Conservation (phyloP, 2,888 invertebrate genomes). For the Heliconius cydno region DNA sequence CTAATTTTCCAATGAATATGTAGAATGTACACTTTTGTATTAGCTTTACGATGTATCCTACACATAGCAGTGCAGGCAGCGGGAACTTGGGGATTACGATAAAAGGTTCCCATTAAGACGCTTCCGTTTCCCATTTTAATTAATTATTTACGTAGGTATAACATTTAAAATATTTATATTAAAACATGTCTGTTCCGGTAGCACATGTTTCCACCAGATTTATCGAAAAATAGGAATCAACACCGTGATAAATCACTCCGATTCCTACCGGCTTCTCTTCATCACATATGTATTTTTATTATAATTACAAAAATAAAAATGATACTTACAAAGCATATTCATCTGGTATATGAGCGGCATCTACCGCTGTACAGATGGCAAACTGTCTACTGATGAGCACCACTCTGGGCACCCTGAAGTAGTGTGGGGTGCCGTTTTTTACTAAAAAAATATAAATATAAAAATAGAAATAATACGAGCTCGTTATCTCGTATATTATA, state of each 20-base stretch:
- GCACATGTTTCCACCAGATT: too few species aligned
- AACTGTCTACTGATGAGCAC: conserved; percentile 70
- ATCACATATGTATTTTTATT: background rate
- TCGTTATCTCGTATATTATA: too few species aligned
- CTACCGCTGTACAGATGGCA: conserved; percentile 65
- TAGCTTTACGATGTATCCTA: too few species aligned
- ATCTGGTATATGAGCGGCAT: conserved; percentile 67
- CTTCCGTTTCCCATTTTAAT: too few species aligned
- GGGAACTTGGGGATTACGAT: too few species aligned
- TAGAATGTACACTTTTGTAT: too few species aligned
- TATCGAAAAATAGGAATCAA: background rate
- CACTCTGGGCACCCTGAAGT: conserved; percentile 72
- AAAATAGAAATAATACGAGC: background rate
- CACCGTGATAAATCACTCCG: background rate
- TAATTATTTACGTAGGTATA: too few species aligned
- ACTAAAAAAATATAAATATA: conserved; percentile 54
- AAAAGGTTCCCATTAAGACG: too few species aligned
- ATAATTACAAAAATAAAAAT: background rate
- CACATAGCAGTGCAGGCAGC: too few species aligned
- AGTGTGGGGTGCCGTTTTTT: conserved; percentile 72
- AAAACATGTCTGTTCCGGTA: too few species aligned
- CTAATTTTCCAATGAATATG: too few species aligned
- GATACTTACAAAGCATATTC: conserved; percentile 70
- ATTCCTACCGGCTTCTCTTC: background rate
- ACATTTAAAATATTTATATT: too few species aligned